Conservation (phyloP, 2,888 invertebrate species). For the Andrena chrysosceles region DNA sequence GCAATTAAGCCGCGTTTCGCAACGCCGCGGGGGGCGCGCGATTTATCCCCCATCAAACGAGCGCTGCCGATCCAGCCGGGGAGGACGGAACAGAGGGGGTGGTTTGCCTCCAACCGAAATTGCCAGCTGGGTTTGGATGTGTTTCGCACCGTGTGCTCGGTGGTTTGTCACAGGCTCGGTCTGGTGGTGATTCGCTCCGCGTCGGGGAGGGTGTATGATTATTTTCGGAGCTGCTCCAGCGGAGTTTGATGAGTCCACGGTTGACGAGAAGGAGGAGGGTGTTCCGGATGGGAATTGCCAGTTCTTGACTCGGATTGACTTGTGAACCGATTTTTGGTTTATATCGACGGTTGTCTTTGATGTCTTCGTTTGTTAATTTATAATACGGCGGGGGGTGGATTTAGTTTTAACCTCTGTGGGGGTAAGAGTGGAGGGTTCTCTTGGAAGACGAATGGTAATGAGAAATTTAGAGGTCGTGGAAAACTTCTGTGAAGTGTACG, state of each 20-base stretch:
- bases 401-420: neutral
- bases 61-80: neutral
- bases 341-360: too few species aligned
- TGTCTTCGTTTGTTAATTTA: too few species aligned
- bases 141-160: too few species aligned
- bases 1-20: slow-evolving; percentile 22
- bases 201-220: too few species aligned
- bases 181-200: too few species aligned
- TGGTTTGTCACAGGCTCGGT: too few species aligned
- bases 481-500: neutral
- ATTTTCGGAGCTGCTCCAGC: too few species aligned
- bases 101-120: neutral
- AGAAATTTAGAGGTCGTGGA: neutral
- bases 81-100: neutral
- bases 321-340: too few species aligned
- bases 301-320: too few species aligned
- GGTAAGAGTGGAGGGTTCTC: neutral
- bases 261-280: too few species aligned
- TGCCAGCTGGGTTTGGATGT: neutral
- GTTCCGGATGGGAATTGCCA: neutral
- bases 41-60: slow-evolving; percentile 16
- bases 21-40: neutral
- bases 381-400: too few species aligned
- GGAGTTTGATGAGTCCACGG: too few species aligned
- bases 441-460: neutral